Evolutionary conservation across 2,888 invertebrate genomes (phyloP).

Genomic region (Melanostoma scalare): DNA sequence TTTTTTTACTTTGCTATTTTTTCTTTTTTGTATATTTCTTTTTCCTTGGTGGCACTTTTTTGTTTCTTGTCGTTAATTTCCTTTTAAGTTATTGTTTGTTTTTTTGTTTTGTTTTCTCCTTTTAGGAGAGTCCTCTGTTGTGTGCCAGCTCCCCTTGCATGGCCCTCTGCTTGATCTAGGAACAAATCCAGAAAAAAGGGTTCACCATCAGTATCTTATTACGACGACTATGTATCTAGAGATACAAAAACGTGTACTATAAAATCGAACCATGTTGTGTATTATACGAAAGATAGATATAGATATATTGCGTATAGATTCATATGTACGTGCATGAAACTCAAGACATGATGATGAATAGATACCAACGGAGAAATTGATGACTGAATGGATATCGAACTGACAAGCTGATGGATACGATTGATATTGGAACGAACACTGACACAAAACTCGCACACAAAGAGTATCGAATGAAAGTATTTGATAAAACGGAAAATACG

Average conservation of each 20-base stretch:
- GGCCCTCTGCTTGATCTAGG: constrained; percentile 12
- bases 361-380: constrained; percentile 71
- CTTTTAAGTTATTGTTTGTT: constrained; percentile 19
- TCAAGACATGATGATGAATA: constrained; percentile 73
- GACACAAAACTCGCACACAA: constrained; percentile 10
- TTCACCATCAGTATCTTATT: constrained; percentile 43
- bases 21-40: constrained; percentile 8
- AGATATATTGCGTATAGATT: background rate
- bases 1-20: background rate
- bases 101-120: constrained; percentile 25
- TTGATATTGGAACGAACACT: constrained; percentile 64
- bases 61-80: constrained; percentile 56
- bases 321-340: constrained; percentile 37
- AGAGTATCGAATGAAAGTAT: constrained; percentile 23
- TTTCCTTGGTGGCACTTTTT: constrained; percentile 18
- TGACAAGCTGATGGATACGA: constrained; percentile 72
- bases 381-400: constrained; percentile 73
- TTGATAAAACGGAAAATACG: constrained; percentile 28
- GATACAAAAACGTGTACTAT: constrained; percentile 15
- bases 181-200: constrained; percentile 27
- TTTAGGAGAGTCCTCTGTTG: constrained; percentile 27
- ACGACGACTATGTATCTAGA: constrained; percentile 20
- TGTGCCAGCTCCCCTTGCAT: constrained; percentile 2
- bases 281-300: background rate
- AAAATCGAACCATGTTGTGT: constrained; percentile 15